Base-by-base conservation (phyloP, 1,140 invertebrate genomes). In the Muscidifurax raptorellus region DNA sequence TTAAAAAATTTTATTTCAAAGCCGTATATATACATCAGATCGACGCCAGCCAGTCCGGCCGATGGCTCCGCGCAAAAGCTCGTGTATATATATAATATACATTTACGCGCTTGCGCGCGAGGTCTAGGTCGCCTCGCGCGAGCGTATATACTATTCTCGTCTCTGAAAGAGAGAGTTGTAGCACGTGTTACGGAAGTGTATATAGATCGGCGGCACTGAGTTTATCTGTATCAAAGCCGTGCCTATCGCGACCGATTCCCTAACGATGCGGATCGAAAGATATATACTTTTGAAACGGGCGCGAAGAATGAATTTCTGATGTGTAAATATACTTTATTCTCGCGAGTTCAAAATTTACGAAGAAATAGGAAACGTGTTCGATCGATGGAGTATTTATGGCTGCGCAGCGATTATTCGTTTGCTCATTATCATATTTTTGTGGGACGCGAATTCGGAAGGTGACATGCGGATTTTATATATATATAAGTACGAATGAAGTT, bases 141-240 rank as follows among this genome's bases (percentile, higher is more conserved):
- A n/a, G n/a, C 47, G 47, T 5, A 5, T 5, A 28, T 30, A 81
- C 69, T 81, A 81, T 81, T 81, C 69, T 72, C 27, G 69, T 13
- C 67, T 59, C 22, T 22, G 44, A 80, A 47, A 80, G 36, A 80
- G 66, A 80, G 66, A 80, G 66, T 44, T 67, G 25, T 64, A 15
- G 7, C 66, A 80, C 69, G 80, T 72, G 69, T 28, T 36, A 44
- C 36, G 18, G 80, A 59, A 72, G 28, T 81, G 27, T 59, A 47
- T 47, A 59, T n/a, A n/a, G n/a, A n/a, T n/a, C n/a, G 52, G 22
- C 67, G 79, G 27, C 28, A 5, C n/a, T 22, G 36, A 32, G 52
- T 72, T 30, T 71, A 71, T 80, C 78, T 13, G 59, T 80, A 69
- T 69, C 78, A 80, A 80, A 69, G 66, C 22, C 25, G 44, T 59